Evolutionary conservation across 2,888 invertebrate genomes (phyloP), one percentile per base, ranked within the genome.

Genomic region (Liposcelis brunnea): DNA sequence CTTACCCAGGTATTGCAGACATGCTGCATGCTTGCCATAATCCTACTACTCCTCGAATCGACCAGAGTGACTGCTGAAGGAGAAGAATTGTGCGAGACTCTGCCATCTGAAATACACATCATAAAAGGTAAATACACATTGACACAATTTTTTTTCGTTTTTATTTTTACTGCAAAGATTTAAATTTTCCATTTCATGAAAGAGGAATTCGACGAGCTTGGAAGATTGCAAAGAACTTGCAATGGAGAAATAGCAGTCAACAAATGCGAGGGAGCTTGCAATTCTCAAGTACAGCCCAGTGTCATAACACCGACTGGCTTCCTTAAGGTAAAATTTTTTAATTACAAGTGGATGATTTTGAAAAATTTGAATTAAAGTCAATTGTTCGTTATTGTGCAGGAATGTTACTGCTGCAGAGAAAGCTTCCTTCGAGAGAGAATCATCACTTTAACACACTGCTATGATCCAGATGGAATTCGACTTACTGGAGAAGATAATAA

Each of bases 231-330:
- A 55, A 70, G 90, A 57, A 86, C 86, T 11, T 93, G 93, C 59
- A 87, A 82, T 59, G 89, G 86, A 1, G 89, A 87, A 63, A 75
- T 93, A 36, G 78, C 75, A 11, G 87, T 93, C 1, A 90, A 85
- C 59, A 93, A 91, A 68, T 93, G 93, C 59, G 93, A 93, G 62
- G 93, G 93, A 18, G 77, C 82, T 51, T 93, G 93, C 60, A 80
- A 74, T 52, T 93, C 91, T 51, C 87, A 87, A 66, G 87, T 91
- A 42, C 85, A 89, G 57, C 90, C 91, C 2, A 89, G 87, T 43
- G 86, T 90, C 31, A 77, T 82, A 48, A 81, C 87, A 12, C 75
- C 84, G 3, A 86, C 86, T 35, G 90, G 90, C 54, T 90, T 91
- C 67, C 68, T 84, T 50, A 91, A 90, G 74, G 84, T 83, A 63